These are phyloP conservation scores for Lasiurus borealis DNA, from an alignment of 2,113 vertebrate species.

Conservation along the genomic window DNA sequence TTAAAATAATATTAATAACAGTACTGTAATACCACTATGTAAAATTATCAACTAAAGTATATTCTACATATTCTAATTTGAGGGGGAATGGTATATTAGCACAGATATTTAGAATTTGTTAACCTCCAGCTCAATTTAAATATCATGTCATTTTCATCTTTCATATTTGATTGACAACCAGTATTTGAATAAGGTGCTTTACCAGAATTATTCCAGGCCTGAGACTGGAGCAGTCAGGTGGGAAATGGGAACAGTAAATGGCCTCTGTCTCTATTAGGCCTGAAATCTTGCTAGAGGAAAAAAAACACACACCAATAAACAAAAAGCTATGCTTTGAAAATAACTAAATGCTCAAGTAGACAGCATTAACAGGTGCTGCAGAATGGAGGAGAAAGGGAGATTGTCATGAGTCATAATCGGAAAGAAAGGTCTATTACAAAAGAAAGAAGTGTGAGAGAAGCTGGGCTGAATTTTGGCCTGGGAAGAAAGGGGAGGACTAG, in stretches of 20 bases:
- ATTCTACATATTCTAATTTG: background rate
- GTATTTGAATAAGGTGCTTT: background rate
- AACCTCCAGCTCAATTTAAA: background rate
- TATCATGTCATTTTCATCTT: background rate
- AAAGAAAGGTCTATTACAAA: background rate
- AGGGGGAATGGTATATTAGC: background rate
- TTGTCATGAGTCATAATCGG: no score
- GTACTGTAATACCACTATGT: no score
- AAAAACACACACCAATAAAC: background rate
- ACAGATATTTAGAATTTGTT: background rate
- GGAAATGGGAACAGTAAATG: background rate
- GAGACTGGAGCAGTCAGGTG: background rate
- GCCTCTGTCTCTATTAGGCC: background rate
- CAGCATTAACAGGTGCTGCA: background rate
- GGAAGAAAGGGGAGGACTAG: accelerated
- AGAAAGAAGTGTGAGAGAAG: background rate
- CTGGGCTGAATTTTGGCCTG: background rate
- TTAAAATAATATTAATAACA: background rate
- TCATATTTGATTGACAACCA: background rate
- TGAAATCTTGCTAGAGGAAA: background rate
- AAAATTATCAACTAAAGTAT: background rate
- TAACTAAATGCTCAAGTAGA: background rate
- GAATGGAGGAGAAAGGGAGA: background rate
- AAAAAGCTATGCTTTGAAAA: background rate
- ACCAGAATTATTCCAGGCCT: background rate